phyloP scores from a whole-genome alignment of 2,113 vertebrate genomes.

The Hippocampus mohnikei region DNA sequence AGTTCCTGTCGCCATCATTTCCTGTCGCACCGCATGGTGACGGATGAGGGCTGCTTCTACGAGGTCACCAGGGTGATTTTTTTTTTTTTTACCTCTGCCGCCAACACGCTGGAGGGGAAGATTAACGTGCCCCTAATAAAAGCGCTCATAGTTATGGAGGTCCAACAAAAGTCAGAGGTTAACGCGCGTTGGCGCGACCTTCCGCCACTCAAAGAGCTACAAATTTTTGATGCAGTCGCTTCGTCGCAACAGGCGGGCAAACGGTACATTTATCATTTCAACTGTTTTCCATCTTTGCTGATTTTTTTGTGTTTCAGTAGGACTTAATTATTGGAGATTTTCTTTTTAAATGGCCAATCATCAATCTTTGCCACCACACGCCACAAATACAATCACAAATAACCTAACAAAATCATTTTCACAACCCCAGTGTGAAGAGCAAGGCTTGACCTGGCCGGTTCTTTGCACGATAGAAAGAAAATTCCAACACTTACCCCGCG shows the following conservation, averaged over 20 bases:
- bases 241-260: background rate
- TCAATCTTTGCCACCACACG: no score
- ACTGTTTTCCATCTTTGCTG: no score
- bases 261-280: background rate
- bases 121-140: conserved; percentile 64
- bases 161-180: conserved; percentile 48
- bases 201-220: conserved; percentile 20
- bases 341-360: no score
- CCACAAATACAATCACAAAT: no score
- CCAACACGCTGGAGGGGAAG: conserved; percentile 32
- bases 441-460: background rate
- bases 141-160: conserved; percentile 40
- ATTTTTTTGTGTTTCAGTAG: no score
- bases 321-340: no score
- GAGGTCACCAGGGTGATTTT: conserved; percentile 41
- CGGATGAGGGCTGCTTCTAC: conserved; percentile 47
- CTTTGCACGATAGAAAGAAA: conserved; percentile 14
- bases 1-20: conserved; percentile 26
- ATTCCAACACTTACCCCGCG: conserved; percentile 7
- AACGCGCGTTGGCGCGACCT: conserved; percentile 40
- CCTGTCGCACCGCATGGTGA: conserved; percentile 45
- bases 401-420: no score
- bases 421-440: background rate
- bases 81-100: conserved; percentile 46
- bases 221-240: background rate